Conservation (phyloP, 2,888 invertebrate genomes). For the Girardia tigrina region DNA sequence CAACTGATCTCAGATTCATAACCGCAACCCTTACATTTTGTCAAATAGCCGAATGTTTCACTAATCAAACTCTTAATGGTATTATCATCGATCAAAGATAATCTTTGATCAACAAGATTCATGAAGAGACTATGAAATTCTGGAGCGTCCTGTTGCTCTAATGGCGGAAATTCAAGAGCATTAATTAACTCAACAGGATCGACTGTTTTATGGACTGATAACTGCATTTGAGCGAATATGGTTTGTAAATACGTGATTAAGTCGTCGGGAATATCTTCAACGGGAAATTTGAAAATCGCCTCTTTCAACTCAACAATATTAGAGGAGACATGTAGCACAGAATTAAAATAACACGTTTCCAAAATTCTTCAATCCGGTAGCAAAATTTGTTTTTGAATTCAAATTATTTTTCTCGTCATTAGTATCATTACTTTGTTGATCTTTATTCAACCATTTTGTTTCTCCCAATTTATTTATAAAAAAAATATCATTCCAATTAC, state of each 20-base stretch:
- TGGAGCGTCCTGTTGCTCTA: constrained; percentile 29
- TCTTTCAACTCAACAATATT: constrained; percentile 26
- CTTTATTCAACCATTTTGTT: constrained; percentile 23
- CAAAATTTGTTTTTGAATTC: constrained; percentile 24
- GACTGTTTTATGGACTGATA: constrained; percentile 23
- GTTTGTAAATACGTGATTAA: constrained; percentile 33
- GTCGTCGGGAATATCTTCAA: constrained; percentile 27
- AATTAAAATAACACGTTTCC: constrained; percentile 36
- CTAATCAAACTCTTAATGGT: constrained; percentile 5
- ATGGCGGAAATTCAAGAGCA: constrained; percentile 6
- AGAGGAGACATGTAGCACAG: constrained; percentile 33
- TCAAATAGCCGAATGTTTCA: background rate
- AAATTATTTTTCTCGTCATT: background rate
- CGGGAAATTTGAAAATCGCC: constrained; percentile 32
- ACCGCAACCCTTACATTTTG: constrained; percentile 16
- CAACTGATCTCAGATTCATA: background rate
- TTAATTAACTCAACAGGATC: constrained; percentile 26
- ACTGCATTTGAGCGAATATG: constrained; percentile 35
- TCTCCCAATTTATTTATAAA: constrained; percentile 35
- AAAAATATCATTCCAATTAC: constrained; percentile 30
- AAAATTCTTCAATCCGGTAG: constrained; percentile 30
- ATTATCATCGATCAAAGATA: constrained; percentile 10
- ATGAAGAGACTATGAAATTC: constrained; percentile 33
- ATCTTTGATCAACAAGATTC: constrained; percentile 26
- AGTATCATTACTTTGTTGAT: background rate